Base-by-base conservation (phyloP, 1,140 invertebrate species). In the Globodera ellingtonae region DNA sequence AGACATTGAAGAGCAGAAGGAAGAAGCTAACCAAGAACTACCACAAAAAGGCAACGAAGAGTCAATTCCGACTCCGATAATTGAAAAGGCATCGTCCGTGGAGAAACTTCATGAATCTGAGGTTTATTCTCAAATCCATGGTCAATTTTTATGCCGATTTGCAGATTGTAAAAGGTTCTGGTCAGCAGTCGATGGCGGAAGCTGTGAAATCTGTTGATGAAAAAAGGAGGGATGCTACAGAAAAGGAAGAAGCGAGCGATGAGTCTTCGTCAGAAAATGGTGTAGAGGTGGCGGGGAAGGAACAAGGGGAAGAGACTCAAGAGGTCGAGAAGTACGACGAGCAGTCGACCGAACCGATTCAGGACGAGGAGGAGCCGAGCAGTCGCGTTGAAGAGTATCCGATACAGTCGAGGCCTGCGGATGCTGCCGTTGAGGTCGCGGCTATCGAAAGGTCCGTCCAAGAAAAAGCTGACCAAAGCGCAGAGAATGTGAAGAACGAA, bases 261-360 rank as follows among this genome's bases (percentile, higher is more conserved):
- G 47, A 15, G 47, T 46, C 72, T 10, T 15, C 72, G n/a, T 62
- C 72, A 73, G 72, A 47, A 73, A 46, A 50, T 8, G 46, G 9
- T 59, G 8, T 9, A 9, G 46, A 21, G n/a, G 24, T 52, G 9
- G 15, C 8, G 35, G 15, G 15, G 69, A 15, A 70, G 69, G 72
- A 24, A 62, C 47, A 18, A 15, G 9, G 10, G n/a, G 72, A 73
- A 73, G 72, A 73, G 56, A 47, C 35, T 35, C 35, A 72, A 72
- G 18, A 24, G 13, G 35, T 24, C 13, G 70, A 72, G 13, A 13
- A 72, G 21, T 46, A 72, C 48, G 70, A 72, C 13, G 70, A 72
- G 70, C 70, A 50, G 21, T 3, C 72, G n/a, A 73, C 48, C 15
- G 71, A 77, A 72, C 52, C 71, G 6, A 52, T 78, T 73, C 10